Evolutionary conservation across 2,113 vertebrate genomes (phyloP), one percentile per base, ranked within the genome.

Genomic region (Etia nguti): DNA sequence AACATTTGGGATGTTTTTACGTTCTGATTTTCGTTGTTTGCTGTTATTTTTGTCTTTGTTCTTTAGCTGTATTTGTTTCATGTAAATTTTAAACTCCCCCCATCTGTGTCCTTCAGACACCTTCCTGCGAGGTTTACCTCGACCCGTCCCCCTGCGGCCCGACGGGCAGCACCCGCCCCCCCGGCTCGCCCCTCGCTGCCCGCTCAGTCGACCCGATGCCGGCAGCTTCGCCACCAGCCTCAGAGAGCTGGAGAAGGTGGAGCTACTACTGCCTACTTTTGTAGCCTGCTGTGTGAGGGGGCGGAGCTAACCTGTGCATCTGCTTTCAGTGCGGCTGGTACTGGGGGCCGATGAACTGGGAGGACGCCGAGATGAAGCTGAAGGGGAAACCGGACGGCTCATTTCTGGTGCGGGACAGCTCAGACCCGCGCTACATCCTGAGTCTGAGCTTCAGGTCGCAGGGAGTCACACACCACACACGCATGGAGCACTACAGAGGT

Each of bases 401-500:
- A 4, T 99, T 99, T 83, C 96, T 99, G 96, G 98, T 99, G 15
- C 96, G 98, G n/a, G 98, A 99, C 94, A 99, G 98, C 82, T 99
- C 98, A 0, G 98, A 99, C 86, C 98, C 98, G 0, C 97, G 98
- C 1, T 99, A 99, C 93, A 99, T 99, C 94, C 97, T 99, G 93
- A 99, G 98, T 93, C 98, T 99, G 88, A 99, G 98, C 96, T 99
- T 99, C 91, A 97, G 98, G 48, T 99, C 98, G 0, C 98, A 99
- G 94, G 97, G 98, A 13, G 97, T 99, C 95, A 92, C 94, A 5
- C 94, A 93, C 86, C 94, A 95, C 95, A 96, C 95, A 6, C 92
- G 92, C 84, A 96, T 96, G 92, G 95, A 96, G 92, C 95, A 96
- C 89, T 96, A 95, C 93, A 91, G 94, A 90, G 94, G 94, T 94